Percentiles rank a stretch among this genome's conserved stretches.
These are phyloP conservation scores for Lamproptera curius DNA, from an alignment of 2,888 invertebrate genomes.

Conservation along the genomic window DNA sequence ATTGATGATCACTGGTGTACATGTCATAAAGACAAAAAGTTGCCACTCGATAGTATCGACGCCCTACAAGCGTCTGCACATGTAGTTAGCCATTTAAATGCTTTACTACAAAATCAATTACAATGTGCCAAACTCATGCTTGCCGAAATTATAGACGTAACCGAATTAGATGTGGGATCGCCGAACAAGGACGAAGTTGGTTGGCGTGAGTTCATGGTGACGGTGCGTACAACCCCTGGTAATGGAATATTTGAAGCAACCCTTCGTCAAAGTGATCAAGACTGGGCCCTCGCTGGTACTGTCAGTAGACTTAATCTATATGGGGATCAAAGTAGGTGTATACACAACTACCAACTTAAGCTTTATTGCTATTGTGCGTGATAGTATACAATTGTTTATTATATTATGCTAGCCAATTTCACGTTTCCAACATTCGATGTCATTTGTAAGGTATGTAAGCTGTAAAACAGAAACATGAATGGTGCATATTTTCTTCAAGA, in stretches of 20 bases:
- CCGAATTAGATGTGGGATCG: conserved; percentile 76
- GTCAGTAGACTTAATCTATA: conserved; percentile 86
- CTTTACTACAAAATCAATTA: conserved; percentile 72
- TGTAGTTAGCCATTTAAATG: conserved; percentile 81
- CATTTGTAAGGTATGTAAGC: no score
- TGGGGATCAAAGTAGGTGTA: conserved; percentile 84
- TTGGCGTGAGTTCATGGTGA: conserved; percentile 77
- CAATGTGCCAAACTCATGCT: conserved; percentile 81
- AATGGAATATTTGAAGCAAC: conserved; percentile 87
- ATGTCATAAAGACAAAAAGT: conserved; percentile 80
- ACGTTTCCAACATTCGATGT: no score
- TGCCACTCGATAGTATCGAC: conserved; percentile 64
- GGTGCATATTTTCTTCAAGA: no score
- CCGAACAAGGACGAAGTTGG: conserved; percentile 31
- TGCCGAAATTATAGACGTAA: conserved; percentile 39
- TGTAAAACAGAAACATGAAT: no score
- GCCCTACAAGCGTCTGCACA: conserved; percentile 77
- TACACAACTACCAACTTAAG: conserved; percentile 81
- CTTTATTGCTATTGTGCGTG: conserved; percentile 83
- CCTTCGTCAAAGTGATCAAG: conserved; percentile 47
- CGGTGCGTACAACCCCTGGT: conserved; percentile 80
- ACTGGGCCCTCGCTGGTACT: conserved; percentile 79
- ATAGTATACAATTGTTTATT: no score
- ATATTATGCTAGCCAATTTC: no score
- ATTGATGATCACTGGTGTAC: conserved; percentile 92